These are phyloP conservation scores for Rousettus madagascariensis DNA, from an alignment of 2,797 vertebrate genomes.

Conservation along the genomic window DNA sequence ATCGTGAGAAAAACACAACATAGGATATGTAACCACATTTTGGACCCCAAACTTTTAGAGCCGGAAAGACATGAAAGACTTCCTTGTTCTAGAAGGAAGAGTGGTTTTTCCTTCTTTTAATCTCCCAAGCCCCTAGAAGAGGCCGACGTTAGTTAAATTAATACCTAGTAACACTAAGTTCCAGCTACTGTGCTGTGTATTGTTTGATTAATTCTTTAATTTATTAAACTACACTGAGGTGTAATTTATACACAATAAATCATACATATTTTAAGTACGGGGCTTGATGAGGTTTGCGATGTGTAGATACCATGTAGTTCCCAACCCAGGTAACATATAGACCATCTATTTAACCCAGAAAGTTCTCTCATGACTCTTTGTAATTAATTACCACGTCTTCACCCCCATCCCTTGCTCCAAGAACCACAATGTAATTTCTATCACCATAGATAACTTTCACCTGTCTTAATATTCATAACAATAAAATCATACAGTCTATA, in stretches of 20 bases:
- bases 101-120: neutral
- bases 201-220: neutral
- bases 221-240: neutral
- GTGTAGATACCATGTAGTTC: neutral
- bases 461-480: neutral
- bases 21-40: neutral
- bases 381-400: neutral
- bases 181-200: neutral
- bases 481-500: neutral
- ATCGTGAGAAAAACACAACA: neutral
- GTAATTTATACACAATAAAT: neutral
- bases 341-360: neutral
- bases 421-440: neutral
- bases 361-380: neutral
- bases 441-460: neutral
- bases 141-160: neutral
- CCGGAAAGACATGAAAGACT: neutral
- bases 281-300: neutral
- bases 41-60: neutral
- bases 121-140: neutral
- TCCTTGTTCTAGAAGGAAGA: neutral
- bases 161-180: neutral
- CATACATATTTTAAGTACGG: neutral
- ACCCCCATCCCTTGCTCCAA: neutral
- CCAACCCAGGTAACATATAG: neutral